Conservation (phyloP, 1,140 invertebrate genomes). For the Euglossa dilemma region DNA sequence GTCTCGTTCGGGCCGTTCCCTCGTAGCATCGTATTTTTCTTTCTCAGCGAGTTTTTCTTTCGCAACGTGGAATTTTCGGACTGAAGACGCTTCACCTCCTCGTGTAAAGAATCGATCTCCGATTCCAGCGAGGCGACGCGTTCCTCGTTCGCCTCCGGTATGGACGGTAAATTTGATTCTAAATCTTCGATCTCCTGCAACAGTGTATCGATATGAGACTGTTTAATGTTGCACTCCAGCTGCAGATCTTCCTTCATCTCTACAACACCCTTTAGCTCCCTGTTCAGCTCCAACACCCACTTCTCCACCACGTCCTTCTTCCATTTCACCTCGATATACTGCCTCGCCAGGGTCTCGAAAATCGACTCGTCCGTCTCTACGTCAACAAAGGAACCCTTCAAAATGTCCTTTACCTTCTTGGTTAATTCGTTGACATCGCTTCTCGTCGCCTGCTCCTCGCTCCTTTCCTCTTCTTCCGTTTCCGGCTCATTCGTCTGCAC, state of each 20-base stretch:
- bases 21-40: conserved; percentile 74
- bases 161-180: conserved; percentile 77
- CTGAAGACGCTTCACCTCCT: conserved; percentile 78
- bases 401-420: conserved; percentile 71
- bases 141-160: conserved; percentile 80
- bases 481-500: conserved; percentile 50
- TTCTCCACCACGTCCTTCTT: conserved; percentile 79
- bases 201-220: conserved; percentile 76
- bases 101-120: conserved; percentile 75
- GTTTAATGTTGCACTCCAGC: conserved; percentile 76
- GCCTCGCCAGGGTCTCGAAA: conserved; percentile 73
- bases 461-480: background rate
- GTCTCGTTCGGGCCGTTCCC: background rate
- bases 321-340: conserved; percentile 76
- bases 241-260: conserved; percentile 76
- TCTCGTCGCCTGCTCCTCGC: conserved; percentile 1
- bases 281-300: conserved; percentile 74
- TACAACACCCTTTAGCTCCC: conserved; percentile 73
- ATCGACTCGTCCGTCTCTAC: conserved; percentile 66
- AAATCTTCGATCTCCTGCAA: conserved; percentile 73
- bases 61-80: conserved; percentile 83
- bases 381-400: conserved; percentile 72
- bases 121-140: conserved; percentile 75
- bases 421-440: conserved; percentile 55
- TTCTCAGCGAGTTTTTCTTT: conserved; percentile 80